Base-by-base conservation (phyloP, 2,888 invertebrate genomes). In the Oscheius sp. region DNA sequence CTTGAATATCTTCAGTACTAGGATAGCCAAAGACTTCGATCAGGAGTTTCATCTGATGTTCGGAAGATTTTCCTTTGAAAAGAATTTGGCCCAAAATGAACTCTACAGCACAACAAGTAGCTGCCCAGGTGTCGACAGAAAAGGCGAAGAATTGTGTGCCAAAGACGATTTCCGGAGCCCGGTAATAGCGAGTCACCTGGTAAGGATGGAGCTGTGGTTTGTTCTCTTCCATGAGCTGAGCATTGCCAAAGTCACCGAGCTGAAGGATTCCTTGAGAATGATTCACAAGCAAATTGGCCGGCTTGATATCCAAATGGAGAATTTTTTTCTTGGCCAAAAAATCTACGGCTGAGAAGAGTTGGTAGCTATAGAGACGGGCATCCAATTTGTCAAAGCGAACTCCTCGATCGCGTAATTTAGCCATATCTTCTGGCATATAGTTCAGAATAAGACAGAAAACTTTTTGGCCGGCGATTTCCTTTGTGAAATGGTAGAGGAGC, bases 141-240 rank as follows among this genome's bases (percentile, higher is more conserved):
- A 72, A 17, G 8, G 75, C 75, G 70, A 80, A 82, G n/a, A 66
- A 33, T 8, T 65, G 69, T 34, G 73, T 70, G 8, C 81, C 83
- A 68, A 84, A 84, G 17, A 84, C 70, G 2, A 84, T 69, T 55
- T 84, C 84, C 1, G 84, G 83, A 0, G 84, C 80, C 20, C 84
- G 73, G 57, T 84, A 84, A 70, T 76, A 82, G 12, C 84, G 71
- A 8, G 84, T 82, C 15, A 76, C 76, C 65, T 80, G 82, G 65
- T 84, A 84, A 8, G 78, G 45, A 25, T 57, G 53, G 0, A 67
- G 69, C 2, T 61, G 67, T 27, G 25, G 5, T 15, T 29, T 45
- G 12, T 45, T 31, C 2, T 31, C 52, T 0, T 71, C 65, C 3
- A 70, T 65, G 6, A 70, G 67, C 58, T 75, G 69, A 0, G 84